Percentiles rank a stretch among this genome's conserved stretches.
phyloP scores from a whole-genome alignment of 2,888 invertebrate species.

The Allygus modestus region DNA sequence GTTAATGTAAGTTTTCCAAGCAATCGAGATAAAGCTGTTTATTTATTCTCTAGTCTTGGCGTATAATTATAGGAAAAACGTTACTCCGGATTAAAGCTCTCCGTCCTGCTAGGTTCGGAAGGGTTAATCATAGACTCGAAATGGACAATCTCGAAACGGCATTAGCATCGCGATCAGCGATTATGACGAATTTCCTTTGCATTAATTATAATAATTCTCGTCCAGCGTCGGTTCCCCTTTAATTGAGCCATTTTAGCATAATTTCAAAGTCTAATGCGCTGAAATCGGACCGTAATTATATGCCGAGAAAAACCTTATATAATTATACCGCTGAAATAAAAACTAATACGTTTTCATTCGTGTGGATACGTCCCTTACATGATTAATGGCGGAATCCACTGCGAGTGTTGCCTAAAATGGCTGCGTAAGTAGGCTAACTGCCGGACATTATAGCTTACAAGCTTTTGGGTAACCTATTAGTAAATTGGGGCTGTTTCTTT shows the following conservation, averaged over 20 bases:
- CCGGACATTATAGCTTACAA: constrained; percentile 18
- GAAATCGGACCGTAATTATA: constrained; percentile 20
- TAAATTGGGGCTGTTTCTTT: constrained; percentile 15
- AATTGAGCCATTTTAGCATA: constrained; percentile 45
- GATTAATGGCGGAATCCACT: not conserved
- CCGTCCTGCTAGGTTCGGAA: not conserved
- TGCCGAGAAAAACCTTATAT: not conserved
- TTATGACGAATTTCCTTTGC: constrained; percentile 32
- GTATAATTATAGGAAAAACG: constrained; percentile 6
- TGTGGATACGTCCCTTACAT: not conserved
- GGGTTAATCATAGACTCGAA: not conserved
- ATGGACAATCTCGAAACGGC: not conserved
- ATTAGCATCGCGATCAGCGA: constrained; percentile 16
- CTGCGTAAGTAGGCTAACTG: constrained; percentile 15
- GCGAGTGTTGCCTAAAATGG: constrained; percentile 19
- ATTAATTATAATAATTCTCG: constrained; percentile 49
- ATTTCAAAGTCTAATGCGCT: constrained; percentile 44
- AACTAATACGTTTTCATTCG: constrained; percentile 1
- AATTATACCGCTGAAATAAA: not conserved
- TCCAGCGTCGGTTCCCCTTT: not conserved
- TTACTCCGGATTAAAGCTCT: not conserved
- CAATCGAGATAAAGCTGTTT: constrained; percentile 1
- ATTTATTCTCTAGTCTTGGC: not conserved
- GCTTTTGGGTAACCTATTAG: constrained; percentile 10
- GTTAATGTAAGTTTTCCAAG: constrained; percentile 6